phyloP scores from a whole-genome alignment of 2,797 vertebrate genomes.

The Chelmon rostratus region DNA sequence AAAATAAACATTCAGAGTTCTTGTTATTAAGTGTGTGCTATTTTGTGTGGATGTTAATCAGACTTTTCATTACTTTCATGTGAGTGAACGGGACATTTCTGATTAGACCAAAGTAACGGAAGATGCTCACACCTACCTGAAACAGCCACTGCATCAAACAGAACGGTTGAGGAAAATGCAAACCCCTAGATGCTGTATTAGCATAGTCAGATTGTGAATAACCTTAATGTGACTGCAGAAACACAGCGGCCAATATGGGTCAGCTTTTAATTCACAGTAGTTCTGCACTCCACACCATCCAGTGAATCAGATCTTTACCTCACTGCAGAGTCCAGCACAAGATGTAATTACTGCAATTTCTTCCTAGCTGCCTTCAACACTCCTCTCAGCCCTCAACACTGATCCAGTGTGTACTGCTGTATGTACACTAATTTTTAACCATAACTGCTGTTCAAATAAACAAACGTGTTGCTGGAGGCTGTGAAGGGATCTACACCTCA shows the following conservation, averaged over 20 bases:
- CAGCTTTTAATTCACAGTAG: not conserved
- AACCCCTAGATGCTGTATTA: not conserved
- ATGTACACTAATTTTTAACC: not conserved
- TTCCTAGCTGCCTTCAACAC: not conserved
- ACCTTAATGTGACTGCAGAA: not conserved
- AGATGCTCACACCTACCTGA: no score
- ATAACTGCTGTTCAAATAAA: not conserved
- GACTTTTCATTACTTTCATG: not conserved
- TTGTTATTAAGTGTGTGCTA: not conserved
- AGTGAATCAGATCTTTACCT: not conserved
- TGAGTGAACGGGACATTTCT: not conserved
- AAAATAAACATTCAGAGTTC: constrained; percentile 38
- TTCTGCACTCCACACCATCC: not conserved
- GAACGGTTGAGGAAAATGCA: no score
- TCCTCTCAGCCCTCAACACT: not conserved
- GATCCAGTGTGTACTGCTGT: not conserved
- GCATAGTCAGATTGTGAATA: not conserved
- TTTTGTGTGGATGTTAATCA: not conserved
- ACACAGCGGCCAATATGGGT: not conserved
- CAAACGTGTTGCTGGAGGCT: not conserved
- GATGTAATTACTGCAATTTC: not conserved
- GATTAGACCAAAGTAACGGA: not conserved
- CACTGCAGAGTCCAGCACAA: not conserved
- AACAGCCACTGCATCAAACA: not conserved
- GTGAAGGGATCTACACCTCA: not conserved